Percentiles rank a stretch among this genome's conserved stretches.
Conservation (phyloP, 2,797 vertebrate species). For the Cryptoprocta ferox region DNA sequence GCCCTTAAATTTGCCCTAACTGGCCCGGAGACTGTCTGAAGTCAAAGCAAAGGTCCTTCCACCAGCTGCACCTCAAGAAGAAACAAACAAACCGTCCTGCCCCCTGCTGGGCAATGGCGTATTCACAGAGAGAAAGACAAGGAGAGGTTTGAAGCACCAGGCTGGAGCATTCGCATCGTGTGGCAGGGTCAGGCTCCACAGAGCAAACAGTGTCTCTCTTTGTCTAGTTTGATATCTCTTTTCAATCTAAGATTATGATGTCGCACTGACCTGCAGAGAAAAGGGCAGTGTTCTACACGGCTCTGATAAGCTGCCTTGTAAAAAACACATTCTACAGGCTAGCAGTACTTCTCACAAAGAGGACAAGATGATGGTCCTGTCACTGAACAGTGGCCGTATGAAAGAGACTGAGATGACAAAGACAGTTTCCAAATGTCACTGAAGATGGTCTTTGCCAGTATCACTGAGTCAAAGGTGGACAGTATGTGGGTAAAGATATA, state of each 20-base stretch:
- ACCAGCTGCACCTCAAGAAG: background rate
- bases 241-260: slow-evolving; percentile 29
- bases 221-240: slow-evolving; percentile 47
- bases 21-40: background rate
- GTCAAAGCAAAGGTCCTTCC: background rate
- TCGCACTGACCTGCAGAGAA: background rate
- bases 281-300: background rate
- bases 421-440: background rate
- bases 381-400: background rate
- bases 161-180: rapidly evolving
- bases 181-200: background rate
- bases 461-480: background rate
- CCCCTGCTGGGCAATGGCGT: background rate
- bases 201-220: background rate
- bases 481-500: rapidly evolving
- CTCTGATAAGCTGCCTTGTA: slow-evolving; percentile 58
- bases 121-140: slow-evolving; percentile 3
- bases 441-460: background rate
- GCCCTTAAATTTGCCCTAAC: background rate
- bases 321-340: slow-evolving; percentile 1
- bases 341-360: background rate
- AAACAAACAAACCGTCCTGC: slow-evolving; percentile 47
- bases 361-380: background rate
- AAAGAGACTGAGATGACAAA: slow-evolving; percentile 18
- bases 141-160: background rate